Evolutionary conservation across 2,797 vertebrate species (phyloP).

Genomic region (Pogonophryne albipinna): DNA sequence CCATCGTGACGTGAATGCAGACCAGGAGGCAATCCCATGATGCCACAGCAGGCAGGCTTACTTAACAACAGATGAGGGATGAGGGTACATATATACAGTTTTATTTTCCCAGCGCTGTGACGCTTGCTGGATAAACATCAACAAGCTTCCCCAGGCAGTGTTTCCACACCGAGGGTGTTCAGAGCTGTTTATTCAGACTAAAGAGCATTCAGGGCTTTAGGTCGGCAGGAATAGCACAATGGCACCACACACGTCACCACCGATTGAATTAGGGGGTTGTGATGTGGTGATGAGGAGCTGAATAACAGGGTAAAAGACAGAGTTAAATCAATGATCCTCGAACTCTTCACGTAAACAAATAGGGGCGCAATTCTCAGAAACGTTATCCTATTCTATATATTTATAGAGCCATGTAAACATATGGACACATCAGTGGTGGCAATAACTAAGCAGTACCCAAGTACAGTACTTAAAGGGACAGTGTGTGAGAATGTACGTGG

Average conservation of each 20-base stretch:
- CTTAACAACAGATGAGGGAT: not conserved
- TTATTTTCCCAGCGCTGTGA: conserved; percentile 1
- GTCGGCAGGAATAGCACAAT: not conserved
- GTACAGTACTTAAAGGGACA: no score
- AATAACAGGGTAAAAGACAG: not conserved
- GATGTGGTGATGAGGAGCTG: conserved; percentile 1
- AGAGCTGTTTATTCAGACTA: not conserved
- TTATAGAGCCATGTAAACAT: not conserved
- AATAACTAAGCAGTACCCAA: no score
- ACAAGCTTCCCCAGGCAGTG: not conserved
- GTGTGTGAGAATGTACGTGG: no score
- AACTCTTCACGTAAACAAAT: not conserved
- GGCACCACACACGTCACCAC: not conserved
- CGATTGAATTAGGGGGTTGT: not conserved
- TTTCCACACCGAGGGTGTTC: not conserved
- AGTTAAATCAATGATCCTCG: not conserved
- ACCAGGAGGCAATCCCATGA: conserved; percentile 15
- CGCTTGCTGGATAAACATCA: conserved; percentile 26
- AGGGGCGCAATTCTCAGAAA: not conserved
- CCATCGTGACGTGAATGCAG: not conserved
- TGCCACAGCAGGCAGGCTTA: conserved; percentile 4
- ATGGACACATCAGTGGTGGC: not conserved
- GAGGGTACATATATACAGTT: not conserved
- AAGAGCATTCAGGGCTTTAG: not conserved
- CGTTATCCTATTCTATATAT: not conserved